phyloP scores from a whole-genome alignment of 1,140 invertebrate species.

The Melanaphis sacchari region DNA sequence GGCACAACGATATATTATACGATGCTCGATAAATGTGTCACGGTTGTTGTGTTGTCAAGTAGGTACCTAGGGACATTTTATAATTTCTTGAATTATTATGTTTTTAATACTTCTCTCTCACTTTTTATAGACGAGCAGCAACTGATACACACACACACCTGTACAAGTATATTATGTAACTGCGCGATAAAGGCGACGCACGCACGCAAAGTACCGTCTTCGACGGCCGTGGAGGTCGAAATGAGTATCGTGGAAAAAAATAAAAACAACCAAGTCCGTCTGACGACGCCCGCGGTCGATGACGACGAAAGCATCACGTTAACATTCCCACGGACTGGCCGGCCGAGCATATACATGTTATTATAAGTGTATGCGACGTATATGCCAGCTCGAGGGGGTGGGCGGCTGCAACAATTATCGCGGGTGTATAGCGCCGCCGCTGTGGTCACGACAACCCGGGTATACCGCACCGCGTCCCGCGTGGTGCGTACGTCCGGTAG shows the following conservation, averaged over 20 bases:
- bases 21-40: neutral
- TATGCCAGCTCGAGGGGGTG: slow-evolving; percentile 1
- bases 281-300: slow-evolving; percentile 6
- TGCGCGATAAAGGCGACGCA: neutral
- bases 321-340: slow-evolving; percentile 22
- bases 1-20: neutral
- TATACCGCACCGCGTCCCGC: neutral
- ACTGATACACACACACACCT: neutral
- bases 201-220: neutral
- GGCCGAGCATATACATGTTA: neutral
- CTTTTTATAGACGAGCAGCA: neutral
- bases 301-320: neutral
- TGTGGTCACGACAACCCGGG: slow-evolving; percentile 15
- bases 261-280: neutral
- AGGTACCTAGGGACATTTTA: too few relatives aligned
- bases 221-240: neutral
- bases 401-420: slow-evolving; percentile 18
- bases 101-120: too few relatives aligned
- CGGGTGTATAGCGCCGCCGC: slow-evolving; percentile 22
- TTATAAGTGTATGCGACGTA: neutral
- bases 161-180: neutral
- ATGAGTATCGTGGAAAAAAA: neutral
- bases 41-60: neutral
- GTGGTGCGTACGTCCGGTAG: neutral
- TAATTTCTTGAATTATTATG: too few relatives aligned